Conservation (phyloP, 2,113 vertebrate genomes). For the Neoarius graeffei region DNA sequence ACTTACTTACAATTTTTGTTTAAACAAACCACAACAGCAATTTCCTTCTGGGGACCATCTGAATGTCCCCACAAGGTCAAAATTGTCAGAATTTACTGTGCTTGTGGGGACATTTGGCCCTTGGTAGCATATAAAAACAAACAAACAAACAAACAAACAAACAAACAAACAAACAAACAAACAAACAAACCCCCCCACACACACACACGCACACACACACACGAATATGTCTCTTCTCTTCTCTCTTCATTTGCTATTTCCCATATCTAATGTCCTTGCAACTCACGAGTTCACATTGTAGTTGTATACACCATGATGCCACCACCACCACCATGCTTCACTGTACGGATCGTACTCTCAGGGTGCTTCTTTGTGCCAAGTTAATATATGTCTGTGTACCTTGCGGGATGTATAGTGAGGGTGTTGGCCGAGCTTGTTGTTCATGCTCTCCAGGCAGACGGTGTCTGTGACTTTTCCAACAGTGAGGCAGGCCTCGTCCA, state of each 20-base stretch:
- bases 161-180: no score
- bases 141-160: no score
- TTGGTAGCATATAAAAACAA: no score
- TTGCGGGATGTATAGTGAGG: slow-evolving; percentile 89
- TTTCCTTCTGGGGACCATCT: no score
- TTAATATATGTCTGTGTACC: slow-evolving; percentile 67
- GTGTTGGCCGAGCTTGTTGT: slow-evolving; percentile 82
- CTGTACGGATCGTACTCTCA: background rate
- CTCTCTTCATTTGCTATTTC: background rate
- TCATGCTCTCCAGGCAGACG: slow-evolving; percentile 85
- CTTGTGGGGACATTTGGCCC: no score
- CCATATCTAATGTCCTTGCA: background rate
- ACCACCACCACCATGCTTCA: background rate
- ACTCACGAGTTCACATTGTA: background rate
- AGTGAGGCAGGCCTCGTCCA: slow-evolving; percentile 87
- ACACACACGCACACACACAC: no score
- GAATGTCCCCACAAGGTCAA: no score
- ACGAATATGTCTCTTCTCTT: background rate
- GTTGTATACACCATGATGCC: background rate
- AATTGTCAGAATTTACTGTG: no score
- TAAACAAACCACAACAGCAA: no score
- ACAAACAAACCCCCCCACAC: no score
- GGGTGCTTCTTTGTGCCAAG: background rate
- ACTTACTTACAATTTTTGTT: no score
- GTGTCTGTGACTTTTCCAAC: slow-evolving; percentile 84